These are phyloP conservation scores for Loxodonta africana DNA, from an alignment of 2,113 vertebrate genomes.

Conservation along the genomic window DNA sequence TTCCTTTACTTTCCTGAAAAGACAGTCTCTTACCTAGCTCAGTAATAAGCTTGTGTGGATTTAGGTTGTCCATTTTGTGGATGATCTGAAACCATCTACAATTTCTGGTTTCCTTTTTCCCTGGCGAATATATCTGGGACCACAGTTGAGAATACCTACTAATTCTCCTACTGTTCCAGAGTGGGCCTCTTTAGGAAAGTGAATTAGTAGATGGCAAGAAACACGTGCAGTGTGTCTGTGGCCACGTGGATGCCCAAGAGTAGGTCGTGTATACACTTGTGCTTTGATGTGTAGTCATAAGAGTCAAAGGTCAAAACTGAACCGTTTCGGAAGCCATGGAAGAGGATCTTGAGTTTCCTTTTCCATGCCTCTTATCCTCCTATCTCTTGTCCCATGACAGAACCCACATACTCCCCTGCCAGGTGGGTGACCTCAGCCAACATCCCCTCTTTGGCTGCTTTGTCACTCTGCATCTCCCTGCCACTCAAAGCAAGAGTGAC, in stretches of 20 bases:
- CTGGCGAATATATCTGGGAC: constrained; percentile 18
- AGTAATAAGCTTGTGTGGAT: neutral
- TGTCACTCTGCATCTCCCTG: constrained; percentile 58
- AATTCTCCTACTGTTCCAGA: neutral
- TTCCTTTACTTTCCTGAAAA: neutral
- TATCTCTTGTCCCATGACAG: constrained; percentile 5
- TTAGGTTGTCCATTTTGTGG: neutral
- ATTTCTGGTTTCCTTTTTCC: neutral
- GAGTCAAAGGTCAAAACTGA: constrained; percentile 15
- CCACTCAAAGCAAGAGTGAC: constrained; percentile 70
- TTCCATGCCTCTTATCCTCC: constrained; percentile 14
- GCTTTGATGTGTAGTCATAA: neutral
- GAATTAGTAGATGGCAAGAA: neutral
- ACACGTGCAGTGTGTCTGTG: neutral
- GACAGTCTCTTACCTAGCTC: neutral
- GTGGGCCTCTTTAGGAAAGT: constrained; percentile 12
- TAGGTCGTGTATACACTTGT: neutral
- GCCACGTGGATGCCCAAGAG: neutral
- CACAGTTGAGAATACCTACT: neutral
- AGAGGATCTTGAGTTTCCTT: neutral
- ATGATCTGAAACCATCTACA: neutral
- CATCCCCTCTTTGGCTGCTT: constrained; percentile 8
- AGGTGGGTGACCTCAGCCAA: constrained; percentile 60
- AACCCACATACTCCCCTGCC: constrained; percentile 28
- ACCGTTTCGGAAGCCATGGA: constrained; percentile 7